Evolutionary conservation across 2,888 invertebrate species (phyloP).

Genomic region (Lasioglossum oenotherae): DNA sequence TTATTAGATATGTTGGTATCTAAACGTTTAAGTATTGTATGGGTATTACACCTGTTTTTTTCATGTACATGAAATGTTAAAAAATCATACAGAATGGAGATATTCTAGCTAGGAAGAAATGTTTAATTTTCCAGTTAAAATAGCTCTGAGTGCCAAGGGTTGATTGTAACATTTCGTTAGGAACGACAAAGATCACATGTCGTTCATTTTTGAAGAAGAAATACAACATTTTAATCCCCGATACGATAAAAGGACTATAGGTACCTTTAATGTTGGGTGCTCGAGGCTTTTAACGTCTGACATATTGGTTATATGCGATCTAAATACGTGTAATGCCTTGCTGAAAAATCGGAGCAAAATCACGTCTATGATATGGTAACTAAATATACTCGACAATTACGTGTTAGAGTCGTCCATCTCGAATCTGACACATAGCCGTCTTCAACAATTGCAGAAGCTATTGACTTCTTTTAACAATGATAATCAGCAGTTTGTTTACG

Average conservation of each 20-base stretch:
- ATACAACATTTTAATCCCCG: neutral
- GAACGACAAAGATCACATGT: neutral
- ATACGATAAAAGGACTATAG: neutral
- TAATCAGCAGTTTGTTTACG: constrained; percentile 67
- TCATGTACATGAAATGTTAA: too few species aligned
- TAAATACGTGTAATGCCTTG: constrained; percentile 26
- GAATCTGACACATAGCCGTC: constrained; percentile 39
- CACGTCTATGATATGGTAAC: constrained; percentile 29
- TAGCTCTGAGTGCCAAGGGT: too few species aligned
- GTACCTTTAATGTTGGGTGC: constrained; percentile 96
- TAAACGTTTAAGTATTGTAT: too few species aligned
- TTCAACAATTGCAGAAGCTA: constrained; percentile 34
- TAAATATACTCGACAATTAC: constrained; percentile 38
- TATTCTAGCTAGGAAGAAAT: too few species aligned
- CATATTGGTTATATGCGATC: constrained; percentile 85
- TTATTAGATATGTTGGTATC: too few species aligned
- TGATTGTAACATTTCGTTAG: neutral
- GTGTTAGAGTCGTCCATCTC: constrained; percentile 54
- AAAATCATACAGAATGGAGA: too few species aligned
- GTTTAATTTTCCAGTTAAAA: too few species aligned
- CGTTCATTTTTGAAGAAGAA: neutral
- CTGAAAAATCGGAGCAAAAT: constrained; percentile 28
- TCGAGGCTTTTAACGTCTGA: constrained; percentile 97
- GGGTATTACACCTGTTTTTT: too few species aligned
- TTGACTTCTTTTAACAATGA: constrained; percentile 47